Evolutionary conservation across 2,113 vertebrate genomes (phyloP), one percentile per base, ranked within the genome.

Genomic region (Notiomystis cincta): DNA sequence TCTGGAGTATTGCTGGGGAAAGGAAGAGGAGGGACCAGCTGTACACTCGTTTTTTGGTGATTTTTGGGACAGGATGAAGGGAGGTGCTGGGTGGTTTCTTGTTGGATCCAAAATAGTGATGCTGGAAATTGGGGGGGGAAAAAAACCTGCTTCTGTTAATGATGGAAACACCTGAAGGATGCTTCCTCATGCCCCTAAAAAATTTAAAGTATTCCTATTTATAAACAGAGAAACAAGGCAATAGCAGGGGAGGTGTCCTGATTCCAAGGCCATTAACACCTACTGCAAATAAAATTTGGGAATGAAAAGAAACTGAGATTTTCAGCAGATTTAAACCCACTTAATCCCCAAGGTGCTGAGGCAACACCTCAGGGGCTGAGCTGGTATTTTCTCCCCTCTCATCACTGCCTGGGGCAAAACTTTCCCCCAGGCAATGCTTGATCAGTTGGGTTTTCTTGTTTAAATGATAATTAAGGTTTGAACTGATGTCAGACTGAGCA

Each of bases 71-170:
- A 19, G 16, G 44, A 9, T 15, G 18, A 65, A 69, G 50, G 14
- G 47, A 23, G 48, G 7, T 33, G 4, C 16, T 30, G 57, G 44
- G 13, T 62, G 19, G 8, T 78, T 65, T 71, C 15, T 54, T 35
- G 20, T 42, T 50, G 48, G 40, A 18, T 27, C 13, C 44, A 78
- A 89, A 87, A 10, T 5, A 42, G 23, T 0, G 31, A 42, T 30
- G 40, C 60, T 47, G 70, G 14, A 28, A 87, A 35, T 4, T 12
- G 2, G 4, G 11, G 8, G n/a, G 0, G 0, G 0, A 25, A 20
- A 30, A 35, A 7, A 9, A 0, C 15, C 8, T 10, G 3, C 3
- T n/a, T 24, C 12, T 53, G 10, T 40, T 54, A 12, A 18, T 18
- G 33, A 21, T 30, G 10, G 37, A 33, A 82, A 20, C 13, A 13